phyloP scores from a whole-genome alignment of 2,113 vertebrate species.

The Lasiurus cinereus region DNA sequence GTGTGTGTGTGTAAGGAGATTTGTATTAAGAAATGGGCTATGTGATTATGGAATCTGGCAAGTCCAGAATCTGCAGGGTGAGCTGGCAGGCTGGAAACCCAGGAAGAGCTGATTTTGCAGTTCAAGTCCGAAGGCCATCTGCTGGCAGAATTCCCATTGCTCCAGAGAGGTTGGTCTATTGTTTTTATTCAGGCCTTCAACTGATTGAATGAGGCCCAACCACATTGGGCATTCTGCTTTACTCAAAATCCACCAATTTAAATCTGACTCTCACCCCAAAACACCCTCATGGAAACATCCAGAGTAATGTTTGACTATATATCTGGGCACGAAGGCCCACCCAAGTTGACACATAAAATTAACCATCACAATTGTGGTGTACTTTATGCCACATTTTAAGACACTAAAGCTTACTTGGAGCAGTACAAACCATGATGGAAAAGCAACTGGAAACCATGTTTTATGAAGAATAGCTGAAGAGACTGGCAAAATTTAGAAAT shows the following conservation, averaged over 20 bases:
- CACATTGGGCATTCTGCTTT: background rate
- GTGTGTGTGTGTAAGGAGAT: background rate
- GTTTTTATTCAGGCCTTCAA: background rate
- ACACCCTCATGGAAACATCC: background rate
- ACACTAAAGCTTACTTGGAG: background rate
- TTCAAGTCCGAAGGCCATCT: background rate
- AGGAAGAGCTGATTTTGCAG: background rate
- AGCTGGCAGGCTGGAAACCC: background rate
- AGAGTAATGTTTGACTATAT: conserved; percentile 10
- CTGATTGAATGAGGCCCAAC: background rate
- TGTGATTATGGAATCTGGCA: conserved; percentile 3
- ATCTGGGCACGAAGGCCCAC: background rate
- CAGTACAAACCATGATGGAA: background rate
- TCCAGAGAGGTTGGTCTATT: background rate
- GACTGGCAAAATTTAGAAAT: background rate
- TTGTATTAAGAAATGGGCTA: conserved; percentile 13
- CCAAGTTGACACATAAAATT: conserved; percentile 7
- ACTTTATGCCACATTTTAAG: conserved; percentile 36
- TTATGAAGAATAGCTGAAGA: background rate
- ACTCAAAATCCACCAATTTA: conserved; percentile 25
- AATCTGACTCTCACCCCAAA: conserved; percentile 4
- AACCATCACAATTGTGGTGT: background rate
- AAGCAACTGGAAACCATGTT: background rate
- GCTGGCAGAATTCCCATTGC: background rate
- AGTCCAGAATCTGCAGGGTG: background rate